A percentile compares a stretch with the other conserved stretches of the same genome.
These are phyloP conservation scores for Lycaena phlaeas DNA, from an alignment of 2,888 invertebrate genomes.

Conservation along the genomic window DNA sequence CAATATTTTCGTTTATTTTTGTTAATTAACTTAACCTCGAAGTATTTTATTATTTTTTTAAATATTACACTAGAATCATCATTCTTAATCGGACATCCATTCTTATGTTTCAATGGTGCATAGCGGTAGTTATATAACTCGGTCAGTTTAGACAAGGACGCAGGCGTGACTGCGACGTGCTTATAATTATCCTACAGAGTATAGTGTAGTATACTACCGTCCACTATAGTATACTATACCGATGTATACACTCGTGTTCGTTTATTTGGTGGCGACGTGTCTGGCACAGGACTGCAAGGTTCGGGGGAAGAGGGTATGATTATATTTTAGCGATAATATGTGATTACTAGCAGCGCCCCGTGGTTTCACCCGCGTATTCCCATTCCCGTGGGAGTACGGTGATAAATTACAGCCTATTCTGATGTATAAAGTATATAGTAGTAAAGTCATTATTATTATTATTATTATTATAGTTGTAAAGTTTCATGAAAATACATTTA, in stretches of 20 bases:
- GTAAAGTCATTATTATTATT: too few relatives aligned
- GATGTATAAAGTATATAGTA: too few relatives aligned
- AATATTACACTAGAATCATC: too few relatives aligned
- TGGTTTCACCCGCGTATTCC: not conserved
- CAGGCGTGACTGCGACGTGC: not conserved
- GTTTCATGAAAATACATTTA: too few relatives aligned
- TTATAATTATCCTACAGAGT: not conserved
- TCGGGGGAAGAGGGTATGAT: conserved; percentile 42
- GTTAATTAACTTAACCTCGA: too few relatives aligned
- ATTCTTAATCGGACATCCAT: too few relatives aligned
- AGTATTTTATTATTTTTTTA: too few relatives aligned
- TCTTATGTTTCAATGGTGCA: too few relatives aligned
- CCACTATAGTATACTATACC: not conserved
- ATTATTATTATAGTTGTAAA: too few relatives aligned
- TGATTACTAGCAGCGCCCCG: not conserved
- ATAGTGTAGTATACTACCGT: not conserved
- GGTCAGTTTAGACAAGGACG: conserved; percentile 6
- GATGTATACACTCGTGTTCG: conserved; percentile 18
- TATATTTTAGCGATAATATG: not conserved
- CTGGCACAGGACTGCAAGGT: conserved; percentile 51
- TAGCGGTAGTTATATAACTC: not conserved
- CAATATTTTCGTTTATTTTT: too few relatives aligned
- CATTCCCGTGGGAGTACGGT: too few relatives aligned
- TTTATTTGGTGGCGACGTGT: conserved; percentile 21
- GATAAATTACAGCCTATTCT: not conserved